These are phyloP conservation scores for Coryphaenoides rupestris DNA, from an alignment of 2,113 vertebrate species.

Conservation along the genomic window DNA sequence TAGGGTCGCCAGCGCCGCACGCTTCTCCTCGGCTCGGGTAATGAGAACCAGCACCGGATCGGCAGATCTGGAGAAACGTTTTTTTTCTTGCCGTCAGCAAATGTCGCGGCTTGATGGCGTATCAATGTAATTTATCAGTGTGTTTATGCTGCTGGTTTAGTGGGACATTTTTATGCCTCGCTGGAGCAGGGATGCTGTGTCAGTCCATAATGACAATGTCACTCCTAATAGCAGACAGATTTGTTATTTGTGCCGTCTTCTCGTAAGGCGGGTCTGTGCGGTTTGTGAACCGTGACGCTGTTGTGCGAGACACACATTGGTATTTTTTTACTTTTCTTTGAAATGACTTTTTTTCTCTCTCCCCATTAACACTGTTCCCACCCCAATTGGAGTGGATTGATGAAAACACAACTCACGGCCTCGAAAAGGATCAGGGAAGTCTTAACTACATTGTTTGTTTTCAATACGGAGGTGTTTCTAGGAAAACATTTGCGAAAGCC, in stretches of 20 bases:
- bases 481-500: too few species aligned
- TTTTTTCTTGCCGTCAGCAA: conserved; percentile 73
- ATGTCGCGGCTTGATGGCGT: conserved; percentile 67
- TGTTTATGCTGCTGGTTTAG: conserved; percentile 74
- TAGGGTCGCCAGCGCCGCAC: conserved; percentile 60
- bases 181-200: conserved; percentile 68
- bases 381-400: too few species aligned
- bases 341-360: not conserved
- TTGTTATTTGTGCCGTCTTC: conserved; percentile 60
- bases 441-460: not conserved
- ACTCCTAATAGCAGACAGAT: conserved; percentile 69
- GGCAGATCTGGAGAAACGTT: conserved; percentile 69
- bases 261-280: conserved; percentile 50
- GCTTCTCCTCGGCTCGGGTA: conserved; percentile 51
- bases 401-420: not conserved
- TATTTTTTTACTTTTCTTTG: conserved; percentile 48
- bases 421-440: too few species aligned
- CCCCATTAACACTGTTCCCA: too few species aligned
- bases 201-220: conserved; percentile 73
- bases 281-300: conserved; percentile 58
- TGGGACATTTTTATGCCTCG: conserved; percentile 67
- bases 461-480: not conserved
- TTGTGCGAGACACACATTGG: too few species aligned
- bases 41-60: conserved; percentile 67
- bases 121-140: conserved; percentile 73